Evolutionary conservation across 2,113 vertebrate genomes (phyloP).

Genomic region (Phoxinus phoxinus): DNA sequence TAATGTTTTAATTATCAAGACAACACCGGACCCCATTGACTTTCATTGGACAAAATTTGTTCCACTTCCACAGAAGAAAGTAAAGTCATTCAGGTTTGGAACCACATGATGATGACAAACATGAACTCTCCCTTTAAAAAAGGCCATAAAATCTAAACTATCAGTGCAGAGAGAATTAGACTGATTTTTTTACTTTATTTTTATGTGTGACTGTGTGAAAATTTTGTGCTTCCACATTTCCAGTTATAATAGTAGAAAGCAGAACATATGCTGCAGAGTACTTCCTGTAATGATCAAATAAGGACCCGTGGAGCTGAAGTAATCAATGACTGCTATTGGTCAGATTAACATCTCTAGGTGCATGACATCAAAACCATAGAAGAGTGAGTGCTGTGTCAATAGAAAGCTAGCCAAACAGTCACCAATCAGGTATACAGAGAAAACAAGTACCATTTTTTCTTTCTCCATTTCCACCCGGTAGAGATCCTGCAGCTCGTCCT

Average conservation of each 20-base stretch:
- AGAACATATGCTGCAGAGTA: slow-evolving; percentile 29
- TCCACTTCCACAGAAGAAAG: not conserved
- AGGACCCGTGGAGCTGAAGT: slow-evolving; percentile 1
- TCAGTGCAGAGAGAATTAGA: not conserved
- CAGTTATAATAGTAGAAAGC: slow-evolving; percentile 40
- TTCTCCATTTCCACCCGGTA: slow-evolving; percentile 90
- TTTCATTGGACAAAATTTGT: not conserved
- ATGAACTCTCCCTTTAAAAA: not conserved
- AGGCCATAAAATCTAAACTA: not conserved
- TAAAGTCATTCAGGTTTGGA: not conserved
- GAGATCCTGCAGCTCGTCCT: slow-evolving; percentile 90
- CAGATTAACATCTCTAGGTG: not conserved
- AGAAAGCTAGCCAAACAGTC: not conserved
- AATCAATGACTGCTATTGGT: not conserved
- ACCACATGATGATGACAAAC: not conserved
- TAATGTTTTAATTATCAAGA: not conserved
- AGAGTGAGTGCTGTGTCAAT: not conserved
- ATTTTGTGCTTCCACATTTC: slow-evolving; percentile 38
- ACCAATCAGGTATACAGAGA: not conserved
- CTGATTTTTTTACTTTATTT: not conserved
- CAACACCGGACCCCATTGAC: not conserved
- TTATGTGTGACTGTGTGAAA: not conserved
- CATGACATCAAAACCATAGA: not conserved
- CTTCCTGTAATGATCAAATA: slow-evolving; percentile 56
- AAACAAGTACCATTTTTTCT: slow-evolving; percentile 84